A percentile compares a stretch with the other conserved stretches of the same genome.
phyloP scores from a whole-genome alignment of 1,140 invertebrate genomes.

The Carposina sasakii region DNA sequence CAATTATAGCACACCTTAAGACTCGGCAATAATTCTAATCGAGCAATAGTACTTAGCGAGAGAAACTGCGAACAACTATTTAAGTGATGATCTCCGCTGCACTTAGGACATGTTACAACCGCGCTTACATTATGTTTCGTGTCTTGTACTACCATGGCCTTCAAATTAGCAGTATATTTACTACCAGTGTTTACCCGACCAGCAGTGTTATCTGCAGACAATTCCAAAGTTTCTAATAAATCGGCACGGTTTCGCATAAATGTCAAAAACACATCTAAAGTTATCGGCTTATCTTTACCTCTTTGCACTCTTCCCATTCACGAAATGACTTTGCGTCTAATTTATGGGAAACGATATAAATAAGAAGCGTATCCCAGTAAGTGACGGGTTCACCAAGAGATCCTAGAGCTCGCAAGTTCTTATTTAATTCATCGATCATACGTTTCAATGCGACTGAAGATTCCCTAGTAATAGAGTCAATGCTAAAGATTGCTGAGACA shows the following conservation, averaged over 20 bases:
- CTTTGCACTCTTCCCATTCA: slow-evolving; percentile 1
- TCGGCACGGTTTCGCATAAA: slow-evolving; percentile 3
- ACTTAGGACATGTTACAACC: background rate
- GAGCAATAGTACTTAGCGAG: background rate
- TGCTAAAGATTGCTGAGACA: background rate
- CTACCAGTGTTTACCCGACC: background rate
- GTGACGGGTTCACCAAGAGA: background rate
- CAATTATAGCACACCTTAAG: slow-evolving; percentile 5
- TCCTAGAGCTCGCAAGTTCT: background rate
- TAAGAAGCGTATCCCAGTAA: background rate
- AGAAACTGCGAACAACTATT: slow-evolving; percentile 2
- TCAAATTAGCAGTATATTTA: background rate
- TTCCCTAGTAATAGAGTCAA: background rate
- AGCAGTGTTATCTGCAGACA: background rate
- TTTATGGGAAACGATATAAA: slow-evolving; percentile 1
- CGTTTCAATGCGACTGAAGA: background rate
- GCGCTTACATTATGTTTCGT: too few species aligned
- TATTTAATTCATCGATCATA: background rate
- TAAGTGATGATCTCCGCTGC: slow-evolving; percentile 1
- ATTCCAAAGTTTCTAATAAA: slow-evolving; percentile 5
- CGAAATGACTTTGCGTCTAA: background rate
- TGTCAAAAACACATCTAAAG: background rate
- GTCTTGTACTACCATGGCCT: background rate
- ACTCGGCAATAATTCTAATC: background rate
- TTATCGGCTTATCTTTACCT: background rate